Base-by-base conservation (phyloP, 2,797 vertebrate genomes). In the Vireo griseus region DNA sequence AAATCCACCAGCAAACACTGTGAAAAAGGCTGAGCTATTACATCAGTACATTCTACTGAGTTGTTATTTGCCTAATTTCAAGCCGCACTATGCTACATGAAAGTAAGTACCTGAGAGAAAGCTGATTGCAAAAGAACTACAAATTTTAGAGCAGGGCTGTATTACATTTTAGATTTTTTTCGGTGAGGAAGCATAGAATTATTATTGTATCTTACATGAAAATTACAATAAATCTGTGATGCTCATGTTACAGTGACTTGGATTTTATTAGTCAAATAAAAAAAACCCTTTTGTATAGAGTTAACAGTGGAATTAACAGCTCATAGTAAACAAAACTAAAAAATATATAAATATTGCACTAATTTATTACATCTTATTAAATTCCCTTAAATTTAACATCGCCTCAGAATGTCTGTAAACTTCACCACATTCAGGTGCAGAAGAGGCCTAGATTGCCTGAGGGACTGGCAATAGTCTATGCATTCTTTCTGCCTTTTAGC, bases 401-500 rank as follows among this genome's bases (percentile, higher is more conserved):
- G 25, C 22, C 39, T 61, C 20, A 66, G 44, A 86, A 89, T 2
- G 5, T 25, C 45, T 20, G 44, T 74, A 72, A 88, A 67, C n/a
- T 68, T 85, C 57, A 44, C 21, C 44, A 44, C 54, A 47, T 47
- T 67, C 13, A 77, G 33, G 37, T 25, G 55, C 31, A 84, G 71
- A 93, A 63, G 29, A 73, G 24, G 37, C 45, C 37, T 13, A 22
- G 69, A 65, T 57, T 74, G 88, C 86, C 78, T 0, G 17, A 82
- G 86, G 84, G 74, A 54, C 12, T 71, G 42, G 39, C 15, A 21
- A 68, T 8, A 35, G 63, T 3, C 86, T 54, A 48, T 47, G 76
- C 91, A 90, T 88, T 91, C 94, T 71, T 93, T 81, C 73, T 61
- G 76, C 61, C 77, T 78, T 75, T 39, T n/a, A 80, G 87, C 83